Conservation (phyloP, 2,888 invertebrate species). For the Biston betularia region DNA sequence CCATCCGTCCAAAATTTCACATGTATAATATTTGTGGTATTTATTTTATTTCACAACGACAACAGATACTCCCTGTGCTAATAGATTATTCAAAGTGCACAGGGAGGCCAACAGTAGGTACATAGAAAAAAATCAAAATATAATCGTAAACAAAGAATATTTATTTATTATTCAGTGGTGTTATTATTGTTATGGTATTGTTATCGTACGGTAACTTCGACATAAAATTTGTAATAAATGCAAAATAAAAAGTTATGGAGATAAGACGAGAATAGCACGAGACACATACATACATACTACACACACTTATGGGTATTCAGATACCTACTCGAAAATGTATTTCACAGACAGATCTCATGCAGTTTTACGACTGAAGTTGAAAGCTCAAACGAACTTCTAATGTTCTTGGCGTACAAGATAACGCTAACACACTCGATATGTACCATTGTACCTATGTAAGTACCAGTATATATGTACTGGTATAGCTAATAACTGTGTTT, state of each 20-base stretch:
- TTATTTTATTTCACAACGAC: too few relatives aligned
- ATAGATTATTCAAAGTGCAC: too few relatives aligned
- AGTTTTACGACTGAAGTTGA: conserved; percentile 28
- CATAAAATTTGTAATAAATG: not conserved
- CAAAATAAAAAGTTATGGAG: not conserved
- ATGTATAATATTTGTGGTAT: too few relatives aligned
- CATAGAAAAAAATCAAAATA: too few relatives aligned
- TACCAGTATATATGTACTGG: conserved; percentile 21
- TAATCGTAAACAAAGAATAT: too few relatives aligned
- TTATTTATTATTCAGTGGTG: too few relatives aligned
- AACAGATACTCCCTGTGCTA: too few relatives aligned
- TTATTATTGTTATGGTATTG: too few relatives aligned
- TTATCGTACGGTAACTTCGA: not conserved
- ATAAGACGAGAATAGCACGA: conserved; percentile 6
- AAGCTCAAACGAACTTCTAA: conserved; percentile 27
- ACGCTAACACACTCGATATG: conserved; percentile 44
- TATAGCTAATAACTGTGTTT: conserved; percentile 57
- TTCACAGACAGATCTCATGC: conserved; percentile 23
- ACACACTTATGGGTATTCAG: too few relatives aligned
- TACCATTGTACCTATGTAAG: conserved; percentile 50
- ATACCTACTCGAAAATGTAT: conserved; percentile 23
- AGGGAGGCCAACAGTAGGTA: too few relatives aligned
- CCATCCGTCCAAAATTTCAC: too few relatives aligned
- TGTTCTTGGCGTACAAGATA: conserved; percentile 34
- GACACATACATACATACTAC: not conserved